phyloP scores from a whole-genome alignment of 2,888 invertebrate genomes.

The Lasioglossum leucozonium region DNA sequence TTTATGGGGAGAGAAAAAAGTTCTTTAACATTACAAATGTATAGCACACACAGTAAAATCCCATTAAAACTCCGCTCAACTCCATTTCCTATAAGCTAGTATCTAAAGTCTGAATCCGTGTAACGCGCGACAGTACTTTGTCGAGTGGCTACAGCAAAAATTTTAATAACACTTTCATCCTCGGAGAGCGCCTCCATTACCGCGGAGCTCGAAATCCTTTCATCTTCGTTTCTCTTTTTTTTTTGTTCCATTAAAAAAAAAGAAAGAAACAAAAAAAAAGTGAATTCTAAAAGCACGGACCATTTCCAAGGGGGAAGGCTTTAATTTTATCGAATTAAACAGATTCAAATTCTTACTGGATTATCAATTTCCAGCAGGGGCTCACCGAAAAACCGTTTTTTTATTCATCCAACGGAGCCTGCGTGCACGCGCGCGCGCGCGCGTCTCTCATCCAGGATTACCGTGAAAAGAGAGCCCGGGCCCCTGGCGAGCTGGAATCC shows the following conservation, averaged over 20 bases:
- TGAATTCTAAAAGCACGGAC: not conserved
- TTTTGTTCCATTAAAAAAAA: not conserved
- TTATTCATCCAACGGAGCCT: not conserved
- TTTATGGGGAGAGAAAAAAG: not conserved
- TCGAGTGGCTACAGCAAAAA: not conserved
- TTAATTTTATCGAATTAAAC: not conserved
- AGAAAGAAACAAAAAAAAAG: not conserved
- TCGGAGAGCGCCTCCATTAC: not conserved
- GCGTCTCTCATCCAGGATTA: slow-evolving; percentile 8
- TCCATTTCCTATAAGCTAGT: not conserved
- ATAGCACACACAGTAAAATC: not conserved
- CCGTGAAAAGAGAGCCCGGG: not conserved
- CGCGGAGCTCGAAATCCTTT: slow-evolving; percentile 3
- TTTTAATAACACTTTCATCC: slow-evolving; percentile 6
- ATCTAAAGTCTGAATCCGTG: not conserved
- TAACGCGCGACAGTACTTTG: not conserved
- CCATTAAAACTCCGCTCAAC: not conserved
- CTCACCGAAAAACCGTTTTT: slow-evolving; percentile 7
- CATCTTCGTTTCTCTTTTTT: not conserved
- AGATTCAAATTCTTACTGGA: not conserved
- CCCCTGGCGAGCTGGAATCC: not conserved
- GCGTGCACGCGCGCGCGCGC: not conserved
- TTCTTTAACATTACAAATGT: not conserved
- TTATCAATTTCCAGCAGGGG: not conserved
- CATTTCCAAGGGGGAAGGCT: not conserved